Conservation (phyloP, 2,113 vertebrate genomes). For the Alethe castanea region DNA sequence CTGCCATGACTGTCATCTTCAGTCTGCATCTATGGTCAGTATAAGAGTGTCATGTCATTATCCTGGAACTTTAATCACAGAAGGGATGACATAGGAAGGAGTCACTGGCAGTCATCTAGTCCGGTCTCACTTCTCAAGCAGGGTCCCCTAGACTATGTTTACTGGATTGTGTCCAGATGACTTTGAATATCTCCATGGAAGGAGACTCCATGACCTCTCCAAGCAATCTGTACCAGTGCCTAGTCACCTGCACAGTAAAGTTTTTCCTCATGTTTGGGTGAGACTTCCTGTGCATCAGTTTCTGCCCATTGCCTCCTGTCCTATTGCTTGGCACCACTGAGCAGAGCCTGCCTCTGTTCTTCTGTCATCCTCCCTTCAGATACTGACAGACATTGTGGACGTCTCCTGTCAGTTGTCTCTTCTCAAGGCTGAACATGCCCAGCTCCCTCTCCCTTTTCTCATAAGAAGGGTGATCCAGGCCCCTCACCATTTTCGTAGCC, state of each 20-base stretch:
- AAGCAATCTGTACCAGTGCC: neutral
- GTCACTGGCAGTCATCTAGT: neutral
- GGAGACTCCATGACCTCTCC: neutral
- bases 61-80: neutral
- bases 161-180: neutral
- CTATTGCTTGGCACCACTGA: fast-evolving
- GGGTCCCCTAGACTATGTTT: neutral
- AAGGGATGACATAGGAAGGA: neutral
- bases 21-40: neutral
- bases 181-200: neutral
- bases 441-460: neutral
- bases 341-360: neutral
- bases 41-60: neutral
- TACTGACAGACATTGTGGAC: neutral
- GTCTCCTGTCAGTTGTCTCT: neutral
- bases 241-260: neutral
- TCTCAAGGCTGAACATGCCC: neutral
- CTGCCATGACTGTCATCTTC: neutral
- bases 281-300: neutral
- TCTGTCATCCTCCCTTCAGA: neutral
- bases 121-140: neutral
- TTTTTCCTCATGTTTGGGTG: neutral
- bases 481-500: fast-evolving
- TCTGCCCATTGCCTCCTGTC: neutral
- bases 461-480: neutral